Percentiles rank a stretch among this genome's conserved stretches.
Evolutionary conservation across 2,113 vertebrate species (phyloP).

Genomic region (Leuciscus idus): DNA sequence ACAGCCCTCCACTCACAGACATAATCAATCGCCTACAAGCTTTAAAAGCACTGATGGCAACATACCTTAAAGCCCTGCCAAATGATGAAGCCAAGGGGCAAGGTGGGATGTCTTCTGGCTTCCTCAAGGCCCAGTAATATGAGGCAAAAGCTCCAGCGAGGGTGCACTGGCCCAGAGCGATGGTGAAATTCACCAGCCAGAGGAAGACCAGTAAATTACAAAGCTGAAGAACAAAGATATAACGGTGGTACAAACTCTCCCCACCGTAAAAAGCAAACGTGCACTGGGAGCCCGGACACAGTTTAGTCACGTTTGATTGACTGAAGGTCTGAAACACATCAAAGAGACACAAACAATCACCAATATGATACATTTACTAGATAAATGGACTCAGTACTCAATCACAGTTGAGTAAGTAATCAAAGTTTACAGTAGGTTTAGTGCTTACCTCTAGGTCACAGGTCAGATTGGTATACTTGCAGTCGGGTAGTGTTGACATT

Average conservation of each 20-base stretch:
- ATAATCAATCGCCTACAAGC: not conserved
- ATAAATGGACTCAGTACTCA: not conserved
- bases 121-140: constrained; percentile 93
- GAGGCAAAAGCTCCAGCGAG: constrained; percentile 94
- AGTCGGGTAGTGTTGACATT: constrained; percentile 78
- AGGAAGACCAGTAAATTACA: constrained; percentile 91
- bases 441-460: constrained; percentile 86
- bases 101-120: constrained; percentile 88
- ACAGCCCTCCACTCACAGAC: not conserved
- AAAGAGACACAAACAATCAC: not conserved
- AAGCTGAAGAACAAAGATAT: constrained; percentile 87
- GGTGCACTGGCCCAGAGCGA: constrained; percentile 92
- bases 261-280: constrained; percentile 92
- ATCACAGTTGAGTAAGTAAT: too few species aligned
- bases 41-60: not conserved
- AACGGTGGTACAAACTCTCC: constrained; percentile 84
- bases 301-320: constrained; percentile 80
- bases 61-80: constrained; percentile 87
- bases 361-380: not conserved
- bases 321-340: constrained; percentile 82
- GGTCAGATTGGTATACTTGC: constrained; percentile 85
- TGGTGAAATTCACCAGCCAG: constrained; percentile 93
- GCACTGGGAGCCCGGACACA: constrained; percentile 86
- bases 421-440: not conserved
- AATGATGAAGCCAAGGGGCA: constrained; percentile 89